Conservation (phyloP, 2,888 invertebrate genomes). For the Tribolium freemani region DNA sequence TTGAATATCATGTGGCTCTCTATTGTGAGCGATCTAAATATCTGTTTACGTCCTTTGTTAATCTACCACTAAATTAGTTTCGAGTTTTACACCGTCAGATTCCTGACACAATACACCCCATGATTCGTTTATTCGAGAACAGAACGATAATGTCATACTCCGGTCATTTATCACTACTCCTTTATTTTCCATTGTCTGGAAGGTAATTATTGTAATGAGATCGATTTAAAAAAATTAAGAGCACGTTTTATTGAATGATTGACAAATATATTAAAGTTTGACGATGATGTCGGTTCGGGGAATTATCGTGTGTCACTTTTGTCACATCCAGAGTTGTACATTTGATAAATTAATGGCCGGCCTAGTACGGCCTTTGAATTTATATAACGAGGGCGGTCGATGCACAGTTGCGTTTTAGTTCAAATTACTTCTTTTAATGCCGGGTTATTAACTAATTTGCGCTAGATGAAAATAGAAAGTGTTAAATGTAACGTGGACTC, state of each 20-base stretch:
- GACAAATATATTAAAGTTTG: constrained; percentile 52
- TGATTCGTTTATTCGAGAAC: constrained; percentile 45
- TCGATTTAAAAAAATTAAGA: background rate
- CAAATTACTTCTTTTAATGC: background rate
- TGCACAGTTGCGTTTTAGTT: constrained; percentile 16
- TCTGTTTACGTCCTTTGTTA: constrained; percentile 45
- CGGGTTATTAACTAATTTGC: background rate
- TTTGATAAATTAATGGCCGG: constrained; percentile 58
- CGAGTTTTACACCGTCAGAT: constrained; percentile 40
- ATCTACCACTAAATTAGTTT: constrained; percentile 45
- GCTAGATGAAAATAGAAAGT: too few relatives aligned
- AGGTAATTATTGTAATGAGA: background rate
- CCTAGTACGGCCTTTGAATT: constrained; percentile 43
- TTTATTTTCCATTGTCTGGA: background rate
- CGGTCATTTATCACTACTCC: constrained; percentile 41
- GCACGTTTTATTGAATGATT: constrained; percentile 57
- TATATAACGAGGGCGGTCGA: constrained; percentile 21
- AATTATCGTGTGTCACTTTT: constrained; percentile 62
- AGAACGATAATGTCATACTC: constrained; percentile 43
- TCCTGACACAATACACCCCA: constrained; percentile 38
- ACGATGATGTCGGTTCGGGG: constrained; percentile 58
- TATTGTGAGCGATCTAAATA: constrained; percentile 39
- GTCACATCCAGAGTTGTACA: constrained; percentile 59
- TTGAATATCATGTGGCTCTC: constrained; percentile 43
- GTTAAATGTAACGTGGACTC: too few relatives aligned